Evolutionary conservation across 2,113 vertebrate species (phyloP).

Genomic region (Pteropus alecto): DNA sequence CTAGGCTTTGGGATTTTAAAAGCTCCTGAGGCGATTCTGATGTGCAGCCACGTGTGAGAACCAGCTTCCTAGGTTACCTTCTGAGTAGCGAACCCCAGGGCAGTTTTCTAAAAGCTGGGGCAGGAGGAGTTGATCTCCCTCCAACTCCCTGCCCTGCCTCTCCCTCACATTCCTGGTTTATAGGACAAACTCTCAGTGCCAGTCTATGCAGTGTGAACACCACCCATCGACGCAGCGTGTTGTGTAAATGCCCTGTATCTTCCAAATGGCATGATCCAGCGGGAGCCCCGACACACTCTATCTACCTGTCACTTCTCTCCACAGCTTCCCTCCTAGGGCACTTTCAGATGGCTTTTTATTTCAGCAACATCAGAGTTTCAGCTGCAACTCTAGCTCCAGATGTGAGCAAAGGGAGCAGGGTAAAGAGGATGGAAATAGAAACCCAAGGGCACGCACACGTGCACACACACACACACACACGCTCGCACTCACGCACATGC

Average conservation of each 20-base stretch:
- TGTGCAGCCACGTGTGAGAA: background rate
- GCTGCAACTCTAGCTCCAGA: background rate
- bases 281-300: background rate
- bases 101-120: background rate
- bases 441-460: background rate
- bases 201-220: background rate
- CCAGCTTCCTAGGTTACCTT: background rate
- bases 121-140: background rate
- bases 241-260: background rate
- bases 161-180: background rate
- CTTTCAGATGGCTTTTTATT: background rate
- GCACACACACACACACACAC: background rate
- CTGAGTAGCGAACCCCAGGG: background rate
- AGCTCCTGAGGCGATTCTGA: background rate
- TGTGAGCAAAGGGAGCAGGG: background rate
- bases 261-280: rapidly evolving
- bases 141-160: background rate
- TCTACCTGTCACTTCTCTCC: background rate
- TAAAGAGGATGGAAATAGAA: background rate
- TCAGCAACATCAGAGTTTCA: background rate
- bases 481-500: background rate
- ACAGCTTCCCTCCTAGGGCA: background rate
- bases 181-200: background rate
- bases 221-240: no score
- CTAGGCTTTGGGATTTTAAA: background rate